Conservation (phyloP, 2,888 invertebrate genomes). For the Cryptops parisi region DNA sequence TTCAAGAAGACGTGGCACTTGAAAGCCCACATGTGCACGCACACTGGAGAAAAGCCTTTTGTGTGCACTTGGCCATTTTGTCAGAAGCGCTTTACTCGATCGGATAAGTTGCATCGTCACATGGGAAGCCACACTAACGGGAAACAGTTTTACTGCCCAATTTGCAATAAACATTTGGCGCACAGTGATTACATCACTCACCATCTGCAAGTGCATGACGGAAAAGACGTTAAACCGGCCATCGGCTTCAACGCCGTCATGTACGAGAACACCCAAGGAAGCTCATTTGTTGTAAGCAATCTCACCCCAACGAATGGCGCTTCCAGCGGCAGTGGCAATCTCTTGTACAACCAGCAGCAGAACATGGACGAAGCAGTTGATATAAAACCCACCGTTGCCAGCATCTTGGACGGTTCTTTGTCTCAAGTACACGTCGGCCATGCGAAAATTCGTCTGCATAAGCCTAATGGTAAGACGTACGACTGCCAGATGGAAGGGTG, state of each 20-base stretch:
- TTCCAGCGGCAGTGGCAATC: too few relatives aligned
- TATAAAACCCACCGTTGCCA: background rate
- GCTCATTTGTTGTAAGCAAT: background rate
- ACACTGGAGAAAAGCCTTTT: background rate
- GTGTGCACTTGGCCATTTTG: background rate
- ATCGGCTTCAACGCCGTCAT: background rate
- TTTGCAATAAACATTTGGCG: background rate
- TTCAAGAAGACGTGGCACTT: conserved; percentile 1
- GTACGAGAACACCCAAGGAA: background rate
- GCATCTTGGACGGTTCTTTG: background rate
- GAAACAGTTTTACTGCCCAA: background rate
- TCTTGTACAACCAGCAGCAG: background rate
- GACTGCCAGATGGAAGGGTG: conserved; percentile 9
- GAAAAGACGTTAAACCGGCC: background rate
- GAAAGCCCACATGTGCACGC: conserved; percentile 1
- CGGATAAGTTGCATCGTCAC: background rate
- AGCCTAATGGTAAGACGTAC: background rate
- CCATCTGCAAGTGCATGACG: background rate
- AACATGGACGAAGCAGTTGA: background rate
- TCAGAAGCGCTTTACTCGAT: background rate
- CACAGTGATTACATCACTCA: conserved; percentile 1
- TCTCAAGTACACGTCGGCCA: background rate
- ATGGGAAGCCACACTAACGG: conserved; percentile 1
- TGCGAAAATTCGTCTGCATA: background rate
- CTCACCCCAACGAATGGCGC: background rate